Base-by-base conservation (phyloP, 2,113 vertebrate species). In the Otolemur garnettii region DNA sequence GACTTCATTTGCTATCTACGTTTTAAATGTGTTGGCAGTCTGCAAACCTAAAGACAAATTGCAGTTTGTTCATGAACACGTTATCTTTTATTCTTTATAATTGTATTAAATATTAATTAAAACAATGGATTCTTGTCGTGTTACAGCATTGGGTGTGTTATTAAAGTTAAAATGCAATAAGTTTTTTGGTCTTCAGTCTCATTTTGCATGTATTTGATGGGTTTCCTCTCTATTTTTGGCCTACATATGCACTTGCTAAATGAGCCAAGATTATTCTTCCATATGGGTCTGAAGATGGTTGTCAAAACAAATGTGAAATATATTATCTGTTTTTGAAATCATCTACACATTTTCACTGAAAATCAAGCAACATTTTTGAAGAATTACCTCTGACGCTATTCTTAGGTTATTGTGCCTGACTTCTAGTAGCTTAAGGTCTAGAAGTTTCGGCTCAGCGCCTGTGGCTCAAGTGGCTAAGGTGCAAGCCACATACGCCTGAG, bases 81-180 rank as follows among this genome's bases (percentile, higher is more conserved):
- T 75, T 94, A 17, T 55, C 38, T 93, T 97, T 89, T 87, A 53
- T 89, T 97, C 88, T 90, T 96, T 71, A 69, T 90, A 83, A 87
- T 64, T 93, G 22, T 80, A 26, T 93, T 93, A 87, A 92, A 83
- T 75, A 38, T 93, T 97, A 82, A 93, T 91, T 94, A 86, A 92
- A 97, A 89, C 72, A 91, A 59, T 87, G 28, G 45, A 33, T 85
- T 19, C 30, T 72, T 77, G 62, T 91, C 28, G 0, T 91, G 33
- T 86, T 88, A 93, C 35, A 66, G 69, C 68, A 94, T 90, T 91
- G 35, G 91, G 12, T 93, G 57, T 85, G 22, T 62, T 93, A 96
- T 92, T 97, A 97, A 97, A 90, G 62, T 91, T 90, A 87, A 97
- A 89, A 85, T n/a, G 69, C 8, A 92, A 11, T 87, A 87, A 84